These are phyloP conservation scores for Sesia bembeciformis DNA, from an alignment of 2,888 invertebrate genomes.

Conservation along the genomic window DNA sequence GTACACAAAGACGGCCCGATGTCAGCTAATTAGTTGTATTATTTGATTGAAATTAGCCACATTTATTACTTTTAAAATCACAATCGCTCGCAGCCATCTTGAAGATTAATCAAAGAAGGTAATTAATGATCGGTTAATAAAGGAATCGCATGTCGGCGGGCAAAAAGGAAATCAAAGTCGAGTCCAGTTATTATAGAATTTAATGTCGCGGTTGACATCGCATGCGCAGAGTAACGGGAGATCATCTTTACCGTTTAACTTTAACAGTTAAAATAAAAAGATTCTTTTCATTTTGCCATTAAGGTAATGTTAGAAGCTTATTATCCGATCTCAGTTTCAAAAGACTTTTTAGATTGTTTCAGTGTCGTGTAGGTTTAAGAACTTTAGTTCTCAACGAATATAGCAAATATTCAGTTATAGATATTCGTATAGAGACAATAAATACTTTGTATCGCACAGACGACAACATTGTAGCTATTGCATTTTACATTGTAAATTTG, in stretches of 20 bases:
- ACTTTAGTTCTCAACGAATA: too few relatives aligned
- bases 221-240: slow-evolving; percentile 47
- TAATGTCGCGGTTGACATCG: slow-evolving; percentile 51
- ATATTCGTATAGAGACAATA: too few relatives aligned
- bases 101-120: slow-evolving; percentile 44
- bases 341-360: too few relatives aligned
- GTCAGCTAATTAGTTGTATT: slow-evolving; percentile 68
- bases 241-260: slow-evolving; percentile 37
- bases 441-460: too few relatives aligned
- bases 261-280: slow-evolving; percentile 28
- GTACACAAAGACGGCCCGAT: slow-evolving; percentile 56
- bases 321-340: too few relatives aligned
- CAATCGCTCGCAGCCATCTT: slow-evolving; percentile 38
- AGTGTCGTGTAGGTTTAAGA: too few relatives aligned
- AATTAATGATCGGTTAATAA: slow-evolving; percentile 49
- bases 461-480: too few relatives aligned
- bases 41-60: slow-evolving; percentile 70
- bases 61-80: slow-evolving; percentile 60
- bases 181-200: slow-evolving; percentile 30
- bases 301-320: neutral
- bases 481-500: too few relatives aligned
- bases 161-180: slow-evolving; percentile 15
- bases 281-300: neutral
- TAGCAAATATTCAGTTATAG: too few relatives aligned
- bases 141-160: slow-evolving; percentile 14